Evolutionary conservation across 2,888 invertebrate genomes (phyloP).

Genomic region (Tricholauxania praeusta): DNA sequence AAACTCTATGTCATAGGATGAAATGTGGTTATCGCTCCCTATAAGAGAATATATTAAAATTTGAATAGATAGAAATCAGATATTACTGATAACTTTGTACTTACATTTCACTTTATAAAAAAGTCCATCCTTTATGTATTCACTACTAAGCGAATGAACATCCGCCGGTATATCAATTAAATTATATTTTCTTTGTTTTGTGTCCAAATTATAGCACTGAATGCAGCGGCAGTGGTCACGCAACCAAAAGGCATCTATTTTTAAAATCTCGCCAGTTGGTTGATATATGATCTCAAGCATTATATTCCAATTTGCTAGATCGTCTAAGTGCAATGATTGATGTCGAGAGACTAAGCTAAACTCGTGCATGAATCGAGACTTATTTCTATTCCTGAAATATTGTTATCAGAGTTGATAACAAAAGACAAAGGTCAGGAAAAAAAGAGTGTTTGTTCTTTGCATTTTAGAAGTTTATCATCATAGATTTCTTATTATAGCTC

Average conservation of each 20-base stretch:
- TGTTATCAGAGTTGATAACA: too few species aligned
- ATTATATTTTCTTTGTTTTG: slow-evolving; percentile 73
- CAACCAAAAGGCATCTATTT: slow-evolving; percentile 62
- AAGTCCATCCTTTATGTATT: slow-evolving; percentile 58
- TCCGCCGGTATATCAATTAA: slow-evolving; percentile 71
- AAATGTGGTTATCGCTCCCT: slow-evolving; percentile 74
- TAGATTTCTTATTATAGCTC: too few species aligned
- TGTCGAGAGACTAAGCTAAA: too few species aligned
- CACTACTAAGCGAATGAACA: slow-evolving; percentile 62
- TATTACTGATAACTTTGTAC: slow-evolving; percentile 51
- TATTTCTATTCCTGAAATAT: too few species aligned
- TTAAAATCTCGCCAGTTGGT: slow-evolving; percentile 48
- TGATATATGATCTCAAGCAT: slow-evolving; percentile 54
- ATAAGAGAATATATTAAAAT: background rate
- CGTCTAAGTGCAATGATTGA: too few species aligned
- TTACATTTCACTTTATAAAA: slow-evolving; percentile 71
- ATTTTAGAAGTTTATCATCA: too few species aligned
- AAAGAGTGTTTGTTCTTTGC: too few species aligned
- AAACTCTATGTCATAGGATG: slow-evolving; percentile 70
- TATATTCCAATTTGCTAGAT: background rate
- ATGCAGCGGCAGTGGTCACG: slow-evolving; percentile 71
- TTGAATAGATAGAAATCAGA: background rate
- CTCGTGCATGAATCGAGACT: too few species aligned
- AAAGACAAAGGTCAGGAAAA: too few species aligned
- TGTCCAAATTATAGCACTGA: slow-evolving; percentile 72